phyloP scores from a whole-genome alignment of 2,888 invertebrate genomes.

The Synanthedon myopaeformis region DNA sequence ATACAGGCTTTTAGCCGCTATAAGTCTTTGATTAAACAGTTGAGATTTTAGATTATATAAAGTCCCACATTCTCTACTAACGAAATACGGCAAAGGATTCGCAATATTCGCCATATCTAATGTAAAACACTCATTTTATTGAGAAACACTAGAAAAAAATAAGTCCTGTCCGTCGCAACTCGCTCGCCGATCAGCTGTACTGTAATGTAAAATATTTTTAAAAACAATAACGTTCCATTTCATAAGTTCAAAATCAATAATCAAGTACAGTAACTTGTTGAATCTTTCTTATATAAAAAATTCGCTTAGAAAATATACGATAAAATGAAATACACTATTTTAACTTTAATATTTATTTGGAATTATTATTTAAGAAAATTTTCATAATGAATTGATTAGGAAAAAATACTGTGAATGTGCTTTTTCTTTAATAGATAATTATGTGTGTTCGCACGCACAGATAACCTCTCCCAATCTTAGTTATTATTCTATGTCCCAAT shows the following conservation, averaged over 20 bases:
- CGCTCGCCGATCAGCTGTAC: constrained; percentile 55
- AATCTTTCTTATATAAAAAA: too few species aligned
- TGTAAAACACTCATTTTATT: constrained; percentile 49
- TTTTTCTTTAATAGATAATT: too few species aligned
- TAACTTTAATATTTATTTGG: too few species aligned
- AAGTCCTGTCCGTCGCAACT: constrained; percentile 5
- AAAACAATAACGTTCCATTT: constrained; percentile 35
- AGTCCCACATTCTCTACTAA: constrained; percentile 73
- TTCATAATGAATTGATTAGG: too few species aligned
- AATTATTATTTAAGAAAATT: too few species aligned
- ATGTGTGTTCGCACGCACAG: too few species aligned
- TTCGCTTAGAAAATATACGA: too few species aligned
- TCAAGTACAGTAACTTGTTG: not conserved
- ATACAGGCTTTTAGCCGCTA: constrained; percentile 80
- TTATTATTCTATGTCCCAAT: too few species aligned
- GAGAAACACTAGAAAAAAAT: constrained; percentile 16
- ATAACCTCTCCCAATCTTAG: too few species aligned
- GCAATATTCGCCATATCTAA: constrained; percentile 61
- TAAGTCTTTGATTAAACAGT: constrained; percentile 73
- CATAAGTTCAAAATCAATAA: constrained; percentile 6
- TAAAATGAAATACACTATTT: too few species aligned
- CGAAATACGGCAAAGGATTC: constrained; percentile 72
- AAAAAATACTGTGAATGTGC: too few species aligned
- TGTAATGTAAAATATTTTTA: constrained; percentile 48
- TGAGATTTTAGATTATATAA: constrained; percentile 69